phyloP scores from a whole-genome alignment of 1,140 invertebrate species.

The Calephelis nemesis region DNA sequence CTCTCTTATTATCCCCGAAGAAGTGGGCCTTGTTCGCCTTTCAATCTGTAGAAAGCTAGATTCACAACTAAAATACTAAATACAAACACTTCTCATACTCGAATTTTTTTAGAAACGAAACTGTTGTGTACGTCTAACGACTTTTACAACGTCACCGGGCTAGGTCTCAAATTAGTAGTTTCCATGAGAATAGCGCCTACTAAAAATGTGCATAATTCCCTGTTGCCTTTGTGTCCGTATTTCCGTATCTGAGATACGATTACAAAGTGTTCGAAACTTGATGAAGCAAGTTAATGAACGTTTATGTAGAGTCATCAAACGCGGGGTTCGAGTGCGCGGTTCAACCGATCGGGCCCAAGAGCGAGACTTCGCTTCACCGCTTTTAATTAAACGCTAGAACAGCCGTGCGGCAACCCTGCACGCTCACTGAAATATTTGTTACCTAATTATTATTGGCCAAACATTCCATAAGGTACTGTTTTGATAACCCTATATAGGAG shows the following conservation, averaged over 20 bases:
- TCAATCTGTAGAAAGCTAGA: no score
- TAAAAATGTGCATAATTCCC: no score
- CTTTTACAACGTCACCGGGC: no score
- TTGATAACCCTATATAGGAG: background rate
- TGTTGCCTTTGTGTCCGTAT: background rate
- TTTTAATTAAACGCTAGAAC: slow-evolving; percentile 59
- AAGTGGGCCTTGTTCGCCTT: no score
- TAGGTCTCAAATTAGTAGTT: no score
- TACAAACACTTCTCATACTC: no score
- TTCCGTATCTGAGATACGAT: slow-evolving; percentile 27
- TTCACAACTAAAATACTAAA: no score
- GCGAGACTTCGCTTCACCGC: slow-evolving; percentile 43
- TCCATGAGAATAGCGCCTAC: no score
- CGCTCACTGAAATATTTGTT: slow-evolving; percentile 20
- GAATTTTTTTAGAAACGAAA: no score
- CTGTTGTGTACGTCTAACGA: no score
- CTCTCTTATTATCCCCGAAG: no score
- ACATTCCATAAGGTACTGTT: slow-evolving; percentile 10
- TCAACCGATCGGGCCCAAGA: slow-evolving; percentile 39
- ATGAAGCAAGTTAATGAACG: slow-evolving; percentile 63
- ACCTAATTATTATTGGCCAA: slow-evolving; percentile 21
- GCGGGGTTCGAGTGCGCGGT: slow-evolving; percentile 38
- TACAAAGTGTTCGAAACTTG: slow-evolving; percentile 36
- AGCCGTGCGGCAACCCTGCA: slow-evolving; percentile 23
- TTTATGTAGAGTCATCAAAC: slow-evolving; percentile 62